Evolutionary conservation across 2,888 invertebrate species (phyloP), one percentile per base, ranked within the genome.

Genomic region (Drosophila demipolita): DNA sequence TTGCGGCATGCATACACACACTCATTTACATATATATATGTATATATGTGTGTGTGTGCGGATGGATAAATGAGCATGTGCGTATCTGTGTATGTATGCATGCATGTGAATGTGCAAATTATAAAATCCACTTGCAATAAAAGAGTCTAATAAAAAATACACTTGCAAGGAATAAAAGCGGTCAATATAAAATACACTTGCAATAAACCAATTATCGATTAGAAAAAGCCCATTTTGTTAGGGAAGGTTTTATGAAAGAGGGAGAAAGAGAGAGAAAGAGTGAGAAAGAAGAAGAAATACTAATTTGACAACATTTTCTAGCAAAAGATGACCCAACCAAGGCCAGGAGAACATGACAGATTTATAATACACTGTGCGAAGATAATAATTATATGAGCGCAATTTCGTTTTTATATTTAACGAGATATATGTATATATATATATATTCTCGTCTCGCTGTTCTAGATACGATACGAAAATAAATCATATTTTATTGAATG

Each of bases 391-490:
- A 45, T 45, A 3, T 15, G 23, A 23, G 12, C 45, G 20, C 15
- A 15, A 20, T 45, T 45, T 15, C 4, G 12, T 15, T 23, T 23
- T 15, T 8, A 15, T 8, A 15, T 15, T 45, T 23, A 7, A 1
- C 20, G 7, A 23, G 8, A 8, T 29, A 29, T 5, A 45, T 45
- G 12, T 20, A 23, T 20, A 23, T 23, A 45, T 45, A 15, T 15
- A 45, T 23, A 45, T 23, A 45, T 15, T 20, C 20, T 23, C 6
- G 15, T 23, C 15, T 15, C 23, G 15, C 23, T 15, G 45, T 23
- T 23, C 23, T 45, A 45, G 23, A 23, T 23, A 36, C 53, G 29
- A 20, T 15, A 61, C 57, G 40, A 62, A 69, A 69, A 71, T 71
- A 70, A 70, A 23, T 15, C 15, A 23, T 23, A 23, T 23, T 74